Percentiles rank a stretch among this genome's conserved stretches.
These are phyloP conservation scores for Brachymystax lenok DNA, from an alignment of 2,797 vertebrate genomes.

Conservation along the genomic window DNA sequence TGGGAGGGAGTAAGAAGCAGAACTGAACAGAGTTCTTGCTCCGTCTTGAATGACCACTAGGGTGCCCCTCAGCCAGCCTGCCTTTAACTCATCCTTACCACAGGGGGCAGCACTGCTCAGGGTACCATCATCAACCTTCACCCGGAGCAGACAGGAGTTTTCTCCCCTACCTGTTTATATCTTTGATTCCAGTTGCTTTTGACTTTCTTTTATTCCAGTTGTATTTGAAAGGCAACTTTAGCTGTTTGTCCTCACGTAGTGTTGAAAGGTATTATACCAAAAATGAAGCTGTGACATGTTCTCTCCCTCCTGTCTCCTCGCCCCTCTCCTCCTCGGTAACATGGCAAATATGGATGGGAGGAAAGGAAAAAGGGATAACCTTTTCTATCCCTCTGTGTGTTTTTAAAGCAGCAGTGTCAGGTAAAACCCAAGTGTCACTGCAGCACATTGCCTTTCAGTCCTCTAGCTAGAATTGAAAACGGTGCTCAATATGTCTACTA, in stretches of 20 bases:
- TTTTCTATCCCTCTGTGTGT: constrained; percentile 22
- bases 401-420: constrained; percentile 31
- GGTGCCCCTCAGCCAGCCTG: constrained; percentile 62
- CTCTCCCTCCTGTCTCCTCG: constrained; percentile 6
- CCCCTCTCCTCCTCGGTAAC: constrained; percentile 13
- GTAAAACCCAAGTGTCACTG: constrained; percentile 37
- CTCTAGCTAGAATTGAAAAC: constrained; percentile 54
- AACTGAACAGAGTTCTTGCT: constrained; percentile 51
- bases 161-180: constrained; percentile 42
- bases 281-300: constrained; percentile 62
- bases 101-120: constrained; percentile 72
- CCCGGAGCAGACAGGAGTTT: constrained; percentile 38
- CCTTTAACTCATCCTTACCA: constrained; percentile 71
- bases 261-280: constrained; percentile 51
- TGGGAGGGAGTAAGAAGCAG: constrained; percentile 22
- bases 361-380: constrained; percentile 9
- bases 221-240: constrained; percentile 29
- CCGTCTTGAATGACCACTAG: constrained; percentile 55
- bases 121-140: constrained; percentile 54
- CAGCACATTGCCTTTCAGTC: constrained; percentile 61
- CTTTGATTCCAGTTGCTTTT: background rate
- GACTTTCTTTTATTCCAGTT: constrained; percentile 22
- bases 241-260: constrained; percentile 29
- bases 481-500: constrained; percentile 59
- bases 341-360: background rate